Evolutionary conservation across 2,797 vertebrate genomes (phyloP).

Genomic region (Agapornis canus): DNA sequence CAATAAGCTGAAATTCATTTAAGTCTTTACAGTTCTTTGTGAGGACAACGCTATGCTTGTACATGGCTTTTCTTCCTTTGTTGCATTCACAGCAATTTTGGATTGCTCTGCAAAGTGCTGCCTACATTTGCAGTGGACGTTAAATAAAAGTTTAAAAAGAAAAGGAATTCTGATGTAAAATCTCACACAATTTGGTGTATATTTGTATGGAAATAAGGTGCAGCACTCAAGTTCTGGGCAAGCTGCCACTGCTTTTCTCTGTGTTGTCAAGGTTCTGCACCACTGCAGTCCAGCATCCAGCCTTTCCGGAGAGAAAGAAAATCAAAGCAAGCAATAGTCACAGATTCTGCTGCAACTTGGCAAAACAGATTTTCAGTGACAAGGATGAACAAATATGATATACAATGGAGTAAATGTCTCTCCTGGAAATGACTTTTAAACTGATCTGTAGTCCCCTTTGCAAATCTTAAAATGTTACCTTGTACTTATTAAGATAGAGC

Average conservation of each 20-base stretch:
- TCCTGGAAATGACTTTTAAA: not conserved
- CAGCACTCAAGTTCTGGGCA: conserved; percentile 31
- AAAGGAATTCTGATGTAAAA: not conserved
- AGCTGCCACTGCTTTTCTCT: not conserved
- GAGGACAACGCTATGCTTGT: not conserved
- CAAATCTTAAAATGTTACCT: not conserved
- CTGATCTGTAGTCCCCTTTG: not conserved
- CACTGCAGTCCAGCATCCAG: not conserved
- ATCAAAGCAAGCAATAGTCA: not conserved
- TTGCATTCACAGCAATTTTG: not conserved
- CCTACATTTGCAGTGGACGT: not conserved
- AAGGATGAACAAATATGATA: not conserved
- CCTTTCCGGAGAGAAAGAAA: not conserved
- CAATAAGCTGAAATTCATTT: not conserved
- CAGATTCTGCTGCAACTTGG: not conserved
- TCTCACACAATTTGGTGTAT: not conserved
- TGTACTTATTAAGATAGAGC: not conserved
- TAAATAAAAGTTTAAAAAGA: not conserved
- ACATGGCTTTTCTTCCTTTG: not conserved
- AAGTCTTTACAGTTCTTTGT: not conserved
- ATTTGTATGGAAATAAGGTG: conserved; percentile 40
- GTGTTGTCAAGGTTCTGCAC: not conserved
- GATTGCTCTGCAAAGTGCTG: not conserved
- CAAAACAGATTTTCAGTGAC: not conserved
- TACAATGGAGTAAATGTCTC: not conserved